Base-by-base conservation (phyloP, 2,888 invertebrate genomes). In the Tetragonisca angustula region DNA sequence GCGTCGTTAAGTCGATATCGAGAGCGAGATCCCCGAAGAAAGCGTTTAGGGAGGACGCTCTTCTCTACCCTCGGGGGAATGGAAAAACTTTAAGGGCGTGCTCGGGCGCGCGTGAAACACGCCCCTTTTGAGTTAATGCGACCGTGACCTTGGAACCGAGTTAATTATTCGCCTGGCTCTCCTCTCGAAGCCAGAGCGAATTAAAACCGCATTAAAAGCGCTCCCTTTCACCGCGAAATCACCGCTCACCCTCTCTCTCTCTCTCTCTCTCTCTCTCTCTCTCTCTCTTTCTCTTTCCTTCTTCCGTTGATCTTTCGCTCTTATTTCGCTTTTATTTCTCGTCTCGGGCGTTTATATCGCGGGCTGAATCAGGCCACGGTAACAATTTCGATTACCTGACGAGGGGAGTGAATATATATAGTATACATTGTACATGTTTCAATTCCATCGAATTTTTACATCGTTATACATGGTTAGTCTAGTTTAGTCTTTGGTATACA, bases 1-100 rank as follows among this genome's bases (percentile, higher is more conserved):
- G 68, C 78, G 79, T 83, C 83, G 85, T 89, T 85, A 83, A 89
- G 81, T 84, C 81, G 88, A 86, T 80, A 81, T 81, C 79, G 81
- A 52, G 43, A 43, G 43, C 21, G 84, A 82, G 71, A 65, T 81
- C 75, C 79, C 56, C 64, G 59, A 54, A 68, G 87, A 73, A 81
- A 75, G 68, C 61, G 54, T 69, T 54, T 36, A 50, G 15, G 36
- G 36, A 52, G 64, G n/a, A 24, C 32, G 21, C 4, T 19, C 6
- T 19, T 49, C 62, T 4, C 50, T n/a, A 21, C 15, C 17, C 19
- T 0, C 9, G 19, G 17, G 3, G 32, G 49, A 19, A 36, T 59
- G 71, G 56, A 69, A 71, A 69, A 80, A 72, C 24, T 76, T 80
- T 68, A 61, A 17, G 19, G 50, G 27, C 21, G 54, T 19, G 65